A percentile compares a stretch with the other conserved stretches of the same genome.
These are phyloP conservation scores for Cephus cinctus DNA, from an alignment of 1,140 invertebrate genomes.

Conservation along the genomic window DNA sequence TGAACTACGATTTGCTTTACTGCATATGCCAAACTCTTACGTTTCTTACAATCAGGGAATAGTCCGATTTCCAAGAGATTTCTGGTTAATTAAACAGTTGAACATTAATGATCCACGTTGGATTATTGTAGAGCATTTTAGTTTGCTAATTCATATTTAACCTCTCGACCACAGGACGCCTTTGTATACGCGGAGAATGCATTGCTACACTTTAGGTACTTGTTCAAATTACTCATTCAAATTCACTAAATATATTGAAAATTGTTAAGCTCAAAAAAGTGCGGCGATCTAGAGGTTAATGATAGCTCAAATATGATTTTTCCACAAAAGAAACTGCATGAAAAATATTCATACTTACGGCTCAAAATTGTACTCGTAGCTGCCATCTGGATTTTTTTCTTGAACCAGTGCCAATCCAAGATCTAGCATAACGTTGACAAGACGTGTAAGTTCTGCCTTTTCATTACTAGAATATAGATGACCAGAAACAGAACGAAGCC, in stretches of 20 bases:
- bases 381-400: slow-evolving; percentile 73
- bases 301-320: too few relatives aligned
- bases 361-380: slow-evolving; percentile 79
- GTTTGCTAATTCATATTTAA: too few relatives aligned
- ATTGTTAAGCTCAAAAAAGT: too few relatives aligned
- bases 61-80: slow-evolving; percentile 42
- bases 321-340: neutral
- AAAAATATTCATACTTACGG: slow-evolving; percentile 63
- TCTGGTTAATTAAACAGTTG: neutral
- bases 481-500: slow-evolving; percentile 70
- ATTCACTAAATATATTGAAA: too few relatives aligned
- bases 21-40: slow-evolving; percentile 60
- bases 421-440: slow-evolving; percentile 85
- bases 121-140: too few relatives aligned
- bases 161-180: too few relatives aligned
- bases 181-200: too few relatives aligned
- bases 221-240: too few relatives aligned
- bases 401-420: slow-evolving; percentile 87
- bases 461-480: slow-evolving; percentile 79
- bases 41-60: slow-evolving; percentile 43
- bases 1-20: slow-evolving; percentile 76
- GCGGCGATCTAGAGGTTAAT: too few relatives aligned
- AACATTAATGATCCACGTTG: too few relatives aligned
- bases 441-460: slow-evolving; percentile 66
- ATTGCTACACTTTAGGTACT: too few relatives aligned